phyloP scores from a whole-genome alignment of 1,140 invertebrate species.

The Drosophila bocki region DNA sequence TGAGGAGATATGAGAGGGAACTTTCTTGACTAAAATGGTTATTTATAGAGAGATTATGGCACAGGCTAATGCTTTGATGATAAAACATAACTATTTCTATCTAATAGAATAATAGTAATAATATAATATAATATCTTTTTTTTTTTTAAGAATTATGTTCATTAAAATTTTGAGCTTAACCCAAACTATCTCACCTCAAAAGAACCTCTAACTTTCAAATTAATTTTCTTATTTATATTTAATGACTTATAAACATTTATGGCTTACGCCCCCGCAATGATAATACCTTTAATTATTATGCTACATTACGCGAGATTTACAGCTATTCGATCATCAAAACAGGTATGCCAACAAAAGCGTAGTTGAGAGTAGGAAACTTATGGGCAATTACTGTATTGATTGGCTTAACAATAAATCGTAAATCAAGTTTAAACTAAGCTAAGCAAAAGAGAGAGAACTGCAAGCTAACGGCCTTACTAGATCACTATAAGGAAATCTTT shows the following conservation, averaged over 20 bases:
- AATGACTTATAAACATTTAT: constrained; percentile 5
- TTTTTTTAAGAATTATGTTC: too few relatives aligned
- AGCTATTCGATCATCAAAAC: constrained; percentile 18
- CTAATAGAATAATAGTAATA: too few relatives aligned
- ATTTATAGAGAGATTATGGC: neutral
- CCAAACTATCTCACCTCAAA: neutral
- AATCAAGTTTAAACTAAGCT: constrained; percentile 21
- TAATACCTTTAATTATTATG: constrained; percentile 7
- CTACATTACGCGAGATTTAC: constrained; percentile 9
- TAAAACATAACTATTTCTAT: neutral
- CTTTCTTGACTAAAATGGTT: neutral
- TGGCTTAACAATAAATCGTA: constrained; percentile 44
- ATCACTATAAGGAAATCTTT: constrained; percentile 36
- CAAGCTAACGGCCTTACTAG: neutral
- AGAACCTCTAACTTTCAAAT: neutral
- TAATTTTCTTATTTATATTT: neutral
- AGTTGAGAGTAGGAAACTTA: constrained; percentile 17
- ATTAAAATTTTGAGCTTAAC: too few relatives aligned
- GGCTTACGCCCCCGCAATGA: constrained; percentile 12
- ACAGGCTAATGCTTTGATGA: neutral
- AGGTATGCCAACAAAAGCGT: constrained; percentile 10
- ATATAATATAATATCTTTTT: too few relatives aligned
- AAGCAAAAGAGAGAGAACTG: neutral
- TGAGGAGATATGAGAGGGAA: constrained; percentile 7
- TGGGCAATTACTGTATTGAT: constrained; percentile 38